phyloP scores from a whole-genome alignment of 1,140 invertebrate genomes.

The Achroia grisella region DNA sequence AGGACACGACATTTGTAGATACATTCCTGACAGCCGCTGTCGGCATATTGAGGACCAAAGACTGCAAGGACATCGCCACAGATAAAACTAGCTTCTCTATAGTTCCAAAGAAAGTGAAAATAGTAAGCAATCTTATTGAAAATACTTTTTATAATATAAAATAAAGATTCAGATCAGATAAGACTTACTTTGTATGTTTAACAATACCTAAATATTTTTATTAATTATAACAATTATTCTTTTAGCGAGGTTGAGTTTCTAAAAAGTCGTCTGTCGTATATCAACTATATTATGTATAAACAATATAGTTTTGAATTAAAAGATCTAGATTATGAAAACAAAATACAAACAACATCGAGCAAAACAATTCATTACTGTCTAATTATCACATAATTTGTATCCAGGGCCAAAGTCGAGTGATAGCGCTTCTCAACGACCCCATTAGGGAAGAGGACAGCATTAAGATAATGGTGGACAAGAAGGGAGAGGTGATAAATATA shows the following conservation, averaged over 20 bases:
- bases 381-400: constrained; percentile 11
- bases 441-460: constrained; percentile 82
- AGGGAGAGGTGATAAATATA: constrained; percentile 84
- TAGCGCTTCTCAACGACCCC: constrained; percentile 85
- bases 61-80: constrained; percentile 75
- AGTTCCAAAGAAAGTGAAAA: constrained; percentile 86
- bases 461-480: constrained; percentile 84
- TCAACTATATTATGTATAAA: too few species aligned
- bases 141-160: too few species aligned
- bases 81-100: constrained; percentile 83
- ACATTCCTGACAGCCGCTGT: constrained; percentile 85
- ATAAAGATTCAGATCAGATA: too few species aligned
- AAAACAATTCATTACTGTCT: constrained; percentile 3
- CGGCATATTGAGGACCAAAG: constrained; percentile 79
- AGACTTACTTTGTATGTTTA: too few species aligned
- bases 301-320: too few species aligned
- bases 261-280: too few species aligned
- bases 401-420: constrained; percentile 87
- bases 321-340: too few species aligned
- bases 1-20: constrained; percentile 86
- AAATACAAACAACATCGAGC: background rate
- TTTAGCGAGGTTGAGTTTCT: too few species aligned
- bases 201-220: too few species aligned
- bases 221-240: too few species aligned
- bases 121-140: constrained; percentile 69